A percentile compares a stretch with the other conserved stretches of the same genome.
These are phyloP conservation scores for Hylyphantes graminicola DNA, from an alignment of 1,140 invertebrate genomes.

Conservation along the genomic window DNA sequence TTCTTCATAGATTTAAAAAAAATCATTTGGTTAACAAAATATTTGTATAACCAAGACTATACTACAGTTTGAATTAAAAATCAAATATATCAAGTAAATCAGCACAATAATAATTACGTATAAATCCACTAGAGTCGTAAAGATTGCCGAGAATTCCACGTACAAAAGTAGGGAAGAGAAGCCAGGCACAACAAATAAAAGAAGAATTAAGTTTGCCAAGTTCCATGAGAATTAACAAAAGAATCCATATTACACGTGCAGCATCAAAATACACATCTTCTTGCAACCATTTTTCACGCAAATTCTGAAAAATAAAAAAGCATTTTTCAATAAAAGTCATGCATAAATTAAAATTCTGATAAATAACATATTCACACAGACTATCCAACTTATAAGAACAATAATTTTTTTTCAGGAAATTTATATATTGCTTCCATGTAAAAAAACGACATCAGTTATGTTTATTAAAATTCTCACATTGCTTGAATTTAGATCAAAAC, in stretches of 20 bases:
- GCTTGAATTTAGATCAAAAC: too few species aligned
- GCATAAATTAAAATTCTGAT: too few species aligned
- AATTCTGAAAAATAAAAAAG: conserved; percentile 54
- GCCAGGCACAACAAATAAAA: conserved; percentile 52
- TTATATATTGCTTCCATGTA: too few species aligned
- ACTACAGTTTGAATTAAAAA: background rate
- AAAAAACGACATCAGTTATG: too few species aligned
- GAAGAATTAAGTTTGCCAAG: conserved; percentile 44
- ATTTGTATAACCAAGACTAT: too few species aligned
- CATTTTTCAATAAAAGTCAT: too few species aligned
- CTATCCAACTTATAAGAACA: too few species aligned
- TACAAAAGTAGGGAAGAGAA: conserved; percentile 49
- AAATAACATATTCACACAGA: too few species aligned
- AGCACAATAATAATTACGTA: conserved; percentile 9
- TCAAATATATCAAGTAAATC: background rate
- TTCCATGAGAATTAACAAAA: conserved; percentile 67
- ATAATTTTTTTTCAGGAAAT: too few species aligned
- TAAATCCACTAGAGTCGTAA: conserved; percentile 24
- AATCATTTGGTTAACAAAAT: too few species aligned
- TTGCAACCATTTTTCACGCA: conserved; percentile 70
- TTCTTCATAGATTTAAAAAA: too few species aligned
- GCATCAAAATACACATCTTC: conserved; percentile 76
- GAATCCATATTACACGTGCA: conserved; percentile 73
- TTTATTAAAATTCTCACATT: too few species aligned
- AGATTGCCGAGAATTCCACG: conserved; percentile 31